Evolutionary conservation across 1,140 invertebrate genomes (phyloP).

Genomic region (Cyrtorhinus lividipennis): DNA sequence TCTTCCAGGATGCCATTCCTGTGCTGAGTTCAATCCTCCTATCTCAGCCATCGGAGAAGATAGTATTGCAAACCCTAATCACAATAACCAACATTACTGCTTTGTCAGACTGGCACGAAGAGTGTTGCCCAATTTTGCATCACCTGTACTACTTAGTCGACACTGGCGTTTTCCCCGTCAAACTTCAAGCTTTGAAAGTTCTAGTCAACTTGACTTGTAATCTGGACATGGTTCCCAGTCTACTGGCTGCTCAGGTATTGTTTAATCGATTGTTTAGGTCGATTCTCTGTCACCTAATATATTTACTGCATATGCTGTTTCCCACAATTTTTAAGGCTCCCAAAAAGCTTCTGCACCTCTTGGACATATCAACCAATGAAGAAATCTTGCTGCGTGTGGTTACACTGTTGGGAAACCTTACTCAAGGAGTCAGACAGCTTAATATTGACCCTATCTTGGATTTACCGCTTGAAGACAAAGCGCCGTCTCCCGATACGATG

Average conservation of each 20-base stretch:
- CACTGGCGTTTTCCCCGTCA: conserved; percentile 28
- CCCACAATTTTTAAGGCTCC: conserved; percentile 33
- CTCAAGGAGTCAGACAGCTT: conserved; percentile 31
- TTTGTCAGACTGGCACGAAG: conserved; percentile 33
- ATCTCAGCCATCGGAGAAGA: conserved; percentile 23
- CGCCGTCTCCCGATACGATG: conserved; percentile 43
- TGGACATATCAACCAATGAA: conserved; percentile 33
- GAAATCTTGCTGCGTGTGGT: conserved; percentile 37
- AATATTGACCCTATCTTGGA: conserved; percentile 34
- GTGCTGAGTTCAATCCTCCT: conserved; percentile 30
- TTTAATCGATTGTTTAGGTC: neutral
- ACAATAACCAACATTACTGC: conserved; percentile 37
- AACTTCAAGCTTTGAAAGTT: conserved; percentile 42
- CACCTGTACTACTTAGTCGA: conserved; percentile 33
- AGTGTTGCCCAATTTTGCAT: conserved; percentile 32
- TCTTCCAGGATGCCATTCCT: conserved; percentile 32
- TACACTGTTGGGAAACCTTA: conserved; percentile 39
- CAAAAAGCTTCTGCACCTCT: conserved; percentile 33
- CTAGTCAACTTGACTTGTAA: conserved; percentile 51
- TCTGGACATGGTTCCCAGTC: conserved; percentile 42
- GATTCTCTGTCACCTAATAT: too few relatives aligned
- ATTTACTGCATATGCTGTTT: too few relatives aligned
- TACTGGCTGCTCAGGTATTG: conserved; percentile 49
- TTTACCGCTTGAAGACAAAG: conserved; percentile 39
- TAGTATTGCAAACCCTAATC: conserved; percentile 28